phyloP scores from a whole-genome alignment of 1,140 invertebrate genomes.

The Pinna nobilis region DNA sequence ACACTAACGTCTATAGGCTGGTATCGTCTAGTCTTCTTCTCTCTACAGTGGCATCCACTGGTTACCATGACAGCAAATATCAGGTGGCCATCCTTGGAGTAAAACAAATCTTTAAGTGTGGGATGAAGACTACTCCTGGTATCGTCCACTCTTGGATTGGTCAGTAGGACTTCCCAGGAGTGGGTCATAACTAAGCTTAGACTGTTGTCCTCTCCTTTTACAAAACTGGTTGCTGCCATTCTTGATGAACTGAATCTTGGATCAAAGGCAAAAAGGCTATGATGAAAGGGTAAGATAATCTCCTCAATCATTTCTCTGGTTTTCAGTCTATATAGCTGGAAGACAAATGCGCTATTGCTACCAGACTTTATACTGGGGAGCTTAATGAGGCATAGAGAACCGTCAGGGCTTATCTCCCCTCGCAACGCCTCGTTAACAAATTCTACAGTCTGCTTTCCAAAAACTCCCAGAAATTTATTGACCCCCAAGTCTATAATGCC shows the following conservation, averaged over 20 bases:
- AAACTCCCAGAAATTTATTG: slow-evolving; percentile 73
- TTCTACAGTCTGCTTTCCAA: slow-evolving; percentile 70
- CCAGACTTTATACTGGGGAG: slow-evolving; percentile 59
- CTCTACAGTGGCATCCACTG: slow-evolving; percentile 67
- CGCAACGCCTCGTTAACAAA: slow-evolving; percentile 71
- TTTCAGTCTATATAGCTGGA: slow-evolving; percentile 68
- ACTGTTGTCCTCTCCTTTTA: slow-evolving; percentile 65
- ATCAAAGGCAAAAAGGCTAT: slow-evolving; percentile 72
- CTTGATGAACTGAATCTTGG: slow-evolving; percentile 68
- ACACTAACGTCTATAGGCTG: slow-evolving; percentile 68
- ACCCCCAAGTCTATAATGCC: slow-evolving; percentile 68
- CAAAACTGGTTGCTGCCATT: slow-evolving; percentile 72
- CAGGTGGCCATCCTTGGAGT: slow-evolving; percentile 69
- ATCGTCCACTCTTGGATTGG: slow-evolving; percentile 67
- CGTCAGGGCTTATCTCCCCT: slow-evolving; percentile 73
- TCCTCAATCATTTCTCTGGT: slow-evolving; percentile 63
- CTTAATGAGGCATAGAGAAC: slow-evolving; percentile 69
- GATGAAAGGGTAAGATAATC: slow-evolving; percentile 58
- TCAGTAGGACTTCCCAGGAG: slow-evolving; percentile 64
- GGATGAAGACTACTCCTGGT: slow-evolving; percentile 62
- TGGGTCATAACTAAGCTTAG: slow-evolving; percentile 64
- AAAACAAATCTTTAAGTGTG: slow-evolving; percentile 68
- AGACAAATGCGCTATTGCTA: slow-evolving; percentile 57
- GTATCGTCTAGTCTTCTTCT: slow-evolving; percentile 65
- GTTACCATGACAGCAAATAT: slow-evolving; percentile 71